Evolutionary conservation across 2,888 invertebrate species (phyloP), one percentile per base, ranked within the genome.

Genomic region (Meganola albula): DNA sequence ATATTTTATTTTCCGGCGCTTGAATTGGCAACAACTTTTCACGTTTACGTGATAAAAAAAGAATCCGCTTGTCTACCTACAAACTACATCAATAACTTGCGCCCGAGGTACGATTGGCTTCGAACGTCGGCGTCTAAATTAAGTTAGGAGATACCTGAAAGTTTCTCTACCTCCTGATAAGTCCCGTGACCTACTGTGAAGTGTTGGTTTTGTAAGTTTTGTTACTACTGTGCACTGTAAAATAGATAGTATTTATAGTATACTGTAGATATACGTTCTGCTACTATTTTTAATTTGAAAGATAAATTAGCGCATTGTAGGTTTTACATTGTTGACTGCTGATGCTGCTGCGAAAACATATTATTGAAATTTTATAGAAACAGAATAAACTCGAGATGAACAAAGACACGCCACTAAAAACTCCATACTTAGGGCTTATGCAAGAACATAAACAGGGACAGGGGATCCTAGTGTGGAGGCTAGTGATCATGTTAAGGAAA

Each of bases 121-220:
- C 48, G 61, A 68, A 61, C 59, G 62, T 47, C 50, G 51, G 42
- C 52, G 55, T 63, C 61, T 63, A 75, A 77, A 78, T 76, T 75
- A 73, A 68, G 70, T 77, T 77, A 74, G 58, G n/a, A 62, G 58
- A 60, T 63, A 62, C 64, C 63, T 66, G 58, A 56, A 63, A 66
- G 54, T 64, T 68, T 55, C 48, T 47, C 58, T 57, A 48, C 31
- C 37, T 57, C 48, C 44, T 49, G 44, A 52, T 51, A 50, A 49
- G 35, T 44, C 34, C 30, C 26, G 30, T 37, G 42, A 44, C 37
- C 44, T 37, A 34, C 30, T 34, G 40, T 13, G 40, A 35, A 38
- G 49, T 46, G 53, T 51, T 35, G 44, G 37, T 53, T 39, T 26
- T 31, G 18, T 13, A 25, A 35, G 32, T 43, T 33, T 36, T 34